These are phyloP conservation scores for Halcyon senegalensis DNA, from an alignment of 2,113 vertebrate species.

Conservation along the genomic window DNA sequence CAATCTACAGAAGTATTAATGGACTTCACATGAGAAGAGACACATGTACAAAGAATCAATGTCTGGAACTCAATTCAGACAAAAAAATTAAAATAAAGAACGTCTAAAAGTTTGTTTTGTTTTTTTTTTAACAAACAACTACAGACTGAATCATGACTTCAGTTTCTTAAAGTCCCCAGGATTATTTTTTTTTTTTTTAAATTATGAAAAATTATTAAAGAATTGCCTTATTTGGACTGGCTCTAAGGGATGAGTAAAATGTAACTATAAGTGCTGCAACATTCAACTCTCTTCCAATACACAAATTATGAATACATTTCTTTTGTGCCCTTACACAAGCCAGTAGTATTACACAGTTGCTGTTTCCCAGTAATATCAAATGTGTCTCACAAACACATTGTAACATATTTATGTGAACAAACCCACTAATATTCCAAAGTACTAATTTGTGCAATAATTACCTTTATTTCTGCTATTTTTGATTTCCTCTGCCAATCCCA, in stretches of 20 bases:
- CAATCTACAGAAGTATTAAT: background rate
- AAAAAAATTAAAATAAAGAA: background rate
- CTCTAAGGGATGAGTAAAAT: background rate
- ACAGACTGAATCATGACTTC: background rate
- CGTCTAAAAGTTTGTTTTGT: background rate
- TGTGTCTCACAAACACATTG: background rate
- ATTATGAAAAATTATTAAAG: background rate
- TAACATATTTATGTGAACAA: background rate
- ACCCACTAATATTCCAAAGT: background rate
- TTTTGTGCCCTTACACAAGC: background rate
- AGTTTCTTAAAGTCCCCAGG: background rate
- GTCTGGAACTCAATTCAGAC: background rate
- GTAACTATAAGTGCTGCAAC: background rate
- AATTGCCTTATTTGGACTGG: background rate
- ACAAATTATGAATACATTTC: background rate
- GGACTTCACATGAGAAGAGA: background rate
- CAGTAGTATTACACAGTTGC: background rate
- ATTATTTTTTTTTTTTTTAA: background rate
- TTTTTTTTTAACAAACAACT: background rate
- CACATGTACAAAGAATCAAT: background rate
- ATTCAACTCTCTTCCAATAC: background rate
- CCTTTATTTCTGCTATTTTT: constrained; percentile 97
- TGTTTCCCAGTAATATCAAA: background rate
- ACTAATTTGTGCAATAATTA: constrained; percentile 52
- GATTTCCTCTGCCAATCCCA: constrained; percentile 97